Evolutionary conservation across 2,888 invertebrate species (phyloP).

Genomic region (Thereva unica): DNA sequence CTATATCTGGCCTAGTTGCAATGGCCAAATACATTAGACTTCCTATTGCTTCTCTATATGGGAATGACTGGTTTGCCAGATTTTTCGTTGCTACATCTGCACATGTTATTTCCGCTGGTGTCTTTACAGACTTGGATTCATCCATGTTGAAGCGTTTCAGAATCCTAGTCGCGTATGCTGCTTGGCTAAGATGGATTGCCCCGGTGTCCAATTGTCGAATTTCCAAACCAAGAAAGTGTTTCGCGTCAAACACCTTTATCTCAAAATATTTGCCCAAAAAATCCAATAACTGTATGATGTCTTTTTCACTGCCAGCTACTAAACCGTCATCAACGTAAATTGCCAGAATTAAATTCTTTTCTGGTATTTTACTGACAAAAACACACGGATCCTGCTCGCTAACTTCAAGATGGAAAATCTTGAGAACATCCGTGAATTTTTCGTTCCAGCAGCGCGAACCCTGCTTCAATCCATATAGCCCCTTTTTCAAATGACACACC

Average conservation of each 20-base stretch:
- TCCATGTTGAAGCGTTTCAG: conserved; percentile 40
- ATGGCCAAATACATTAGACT: conserved; percentile 43
- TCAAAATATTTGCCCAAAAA: conserved; percentile 35
- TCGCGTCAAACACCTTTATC: conserved; percentile 35
- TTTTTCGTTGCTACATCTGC: neutral
- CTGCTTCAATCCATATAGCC: too few relatives aligned
- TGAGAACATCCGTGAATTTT: conserved; percentile 44
- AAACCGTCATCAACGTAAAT: conserved; percentile 48
- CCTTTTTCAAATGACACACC: too few relatives aligned
- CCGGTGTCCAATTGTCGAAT: conserved; percentile 22
- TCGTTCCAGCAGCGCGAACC: conserved; percentile 45
- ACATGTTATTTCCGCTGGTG: conserved; percentile 28
- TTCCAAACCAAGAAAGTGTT: conserved; percentile 40
- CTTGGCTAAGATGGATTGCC: conserved; percentile 39
- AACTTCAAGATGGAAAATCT: conserved; percentile 44
- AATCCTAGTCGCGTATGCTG: conserved; percentile 38
- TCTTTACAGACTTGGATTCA: conserved; percentile 36
- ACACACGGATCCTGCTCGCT: conserved; percentile 47
- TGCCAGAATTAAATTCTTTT: conserved; percentile 43
- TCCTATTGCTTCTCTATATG: conserved; percentile 43
- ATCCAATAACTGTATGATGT: conserved; percentile 34
- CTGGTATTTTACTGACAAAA: conserved; percentile 42
- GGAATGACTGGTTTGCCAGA: conserved; percentile 28
- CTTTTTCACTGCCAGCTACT: conserved; percentile 39
- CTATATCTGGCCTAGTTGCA: conserved; percentile 42